These are phyloP conservation scores for Colossoma macropomum DNA, from an alignment of 2,113 vertebrate species.

Conservation along the genomic window DNA sequence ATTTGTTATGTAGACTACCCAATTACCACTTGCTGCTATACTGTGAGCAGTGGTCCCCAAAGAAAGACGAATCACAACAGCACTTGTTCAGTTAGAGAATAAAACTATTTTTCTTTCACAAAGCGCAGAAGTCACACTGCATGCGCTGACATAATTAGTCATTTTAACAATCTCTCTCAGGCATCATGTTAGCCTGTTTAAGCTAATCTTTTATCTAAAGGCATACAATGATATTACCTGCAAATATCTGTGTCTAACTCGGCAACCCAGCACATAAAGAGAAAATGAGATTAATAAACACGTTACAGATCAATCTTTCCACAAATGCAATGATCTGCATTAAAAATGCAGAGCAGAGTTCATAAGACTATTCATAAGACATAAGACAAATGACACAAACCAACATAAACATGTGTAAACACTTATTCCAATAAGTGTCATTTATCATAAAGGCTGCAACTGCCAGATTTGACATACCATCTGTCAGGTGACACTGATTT, in stretches of 20 bases:
- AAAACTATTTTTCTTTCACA: constrained; percentile 7
- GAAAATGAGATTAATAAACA: not conserved
- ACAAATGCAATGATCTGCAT: too few species aligned
- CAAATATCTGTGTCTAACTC: not conserved
- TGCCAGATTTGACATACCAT: too few species aligned
- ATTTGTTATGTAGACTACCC: constrained; percentile 28
- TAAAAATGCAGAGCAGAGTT: too few species aligned
- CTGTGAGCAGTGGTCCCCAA: not conserved
- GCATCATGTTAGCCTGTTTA: not conserved
- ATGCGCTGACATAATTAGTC: not conserved
- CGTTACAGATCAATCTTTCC: not conserved
- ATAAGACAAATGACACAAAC: too few species aligned
- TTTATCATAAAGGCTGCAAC: too few species aligned
- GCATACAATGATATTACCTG: not conserved
- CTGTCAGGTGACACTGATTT: too few species aligned
- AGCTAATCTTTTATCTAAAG: not conserved
- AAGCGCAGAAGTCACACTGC: not conserved
- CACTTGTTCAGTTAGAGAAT: not conserved
- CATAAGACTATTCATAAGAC: too few species aligned
- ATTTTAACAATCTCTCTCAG: not conserved
- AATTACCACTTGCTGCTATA: constrained; percentile 20
- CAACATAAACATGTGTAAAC: too few species aligned
- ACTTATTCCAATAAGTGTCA: too few species aligned
- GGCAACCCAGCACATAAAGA: too few species aligned
- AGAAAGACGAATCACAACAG: constrained; percentile 5